Evolutionary conservation across 2,113 vertebrate genomes (phyloP).

Genomic region (Oryzias curvinotus): DNA sequence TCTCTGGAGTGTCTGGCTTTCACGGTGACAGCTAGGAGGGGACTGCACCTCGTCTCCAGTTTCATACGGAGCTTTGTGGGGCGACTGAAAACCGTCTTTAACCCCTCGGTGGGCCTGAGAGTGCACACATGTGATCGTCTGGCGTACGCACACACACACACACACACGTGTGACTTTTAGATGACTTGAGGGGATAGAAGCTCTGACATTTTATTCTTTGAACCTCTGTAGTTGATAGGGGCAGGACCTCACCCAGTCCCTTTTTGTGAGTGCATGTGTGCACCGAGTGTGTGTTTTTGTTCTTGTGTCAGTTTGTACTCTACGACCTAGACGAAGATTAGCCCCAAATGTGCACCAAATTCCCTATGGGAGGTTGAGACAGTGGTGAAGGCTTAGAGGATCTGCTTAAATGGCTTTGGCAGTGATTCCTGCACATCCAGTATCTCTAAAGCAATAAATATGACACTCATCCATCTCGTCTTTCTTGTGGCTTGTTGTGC

Average conservation of each 20-base stretch:
- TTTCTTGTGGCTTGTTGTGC: slow-evolving; percentile 41
- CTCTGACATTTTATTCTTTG: slow-evolving; percentile 69
- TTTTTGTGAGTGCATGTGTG: slow-evolving; percentile 40
- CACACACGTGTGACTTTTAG: slow-evolving; percentile 55
- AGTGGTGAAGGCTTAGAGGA: slow-evolving; percentile 11
- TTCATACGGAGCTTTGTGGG: slow-evolving; percentile 53
- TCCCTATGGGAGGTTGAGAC: slow-evolving; percentile 26
- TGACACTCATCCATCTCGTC: slow-evolving; percentile 30
- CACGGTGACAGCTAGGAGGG: slow-evolving; percentile 65
- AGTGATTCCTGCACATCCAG: slow-evolving; percentile 12
- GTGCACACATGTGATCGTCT: slow-evolving; percentile 13
- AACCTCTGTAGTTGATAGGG: slow-evolving; percentile 52
- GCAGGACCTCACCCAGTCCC: slow-evolving; percentile 46
- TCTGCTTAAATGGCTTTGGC: slow-evolving; percentile 22
- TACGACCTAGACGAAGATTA: slow-evolving; percentile 54
- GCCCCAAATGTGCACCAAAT: slow-evolving; percentile 33
- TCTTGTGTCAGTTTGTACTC: slow-evolving; percentile 41
- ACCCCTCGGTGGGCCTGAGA: slow-evolving; percentile 23
- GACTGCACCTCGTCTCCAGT: slow-evolving; percentile 50
- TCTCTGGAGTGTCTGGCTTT: slow-evolving; percentile 44
- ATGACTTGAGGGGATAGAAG: slow-evolving; percentile 68
- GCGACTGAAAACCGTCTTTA: slow-evolving; percentile 46
- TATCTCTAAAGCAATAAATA: slow-evolving; percentile 10
- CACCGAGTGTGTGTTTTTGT: slow-evolving; percentile 17
- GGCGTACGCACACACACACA: slow-evolving; percentile 13